Conservation (phyloP, 2,797 vertebrate species). For the Lacerta agilis region DNA sequence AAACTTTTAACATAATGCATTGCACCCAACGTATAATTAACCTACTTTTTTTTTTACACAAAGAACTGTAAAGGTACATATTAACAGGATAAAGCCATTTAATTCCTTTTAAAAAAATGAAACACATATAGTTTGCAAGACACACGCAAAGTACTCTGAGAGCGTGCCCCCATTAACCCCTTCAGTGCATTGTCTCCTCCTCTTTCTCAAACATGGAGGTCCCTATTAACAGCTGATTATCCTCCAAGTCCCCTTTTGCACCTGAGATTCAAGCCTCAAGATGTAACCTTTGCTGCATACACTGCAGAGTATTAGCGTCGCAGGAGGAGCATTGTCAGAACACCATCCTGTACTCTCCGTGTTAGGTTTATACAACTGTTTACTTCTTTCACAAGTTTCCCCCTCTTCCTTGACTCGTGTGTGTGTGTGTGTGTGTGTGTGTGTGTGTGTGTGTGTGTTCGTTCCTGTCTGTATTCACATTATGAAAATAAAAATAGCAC, state of each 20-base stretch:
- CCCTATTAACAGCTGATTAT: constrained; percentile 73
- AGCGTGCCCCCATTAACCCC: constrained; percentile 79
- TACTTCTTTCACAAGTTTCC: background rate
- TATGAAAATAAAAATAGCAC: constrained; percentile 92
- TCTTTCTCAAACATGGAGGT: constrained; percentile 84
- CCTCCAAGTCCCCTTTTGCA: constrained; percentile 83
- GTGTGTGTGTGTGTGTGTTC: constrained; percentile 8
- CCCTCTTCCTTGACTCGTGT: background rate
- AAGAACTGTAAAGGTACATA: constrained; percentile 77
- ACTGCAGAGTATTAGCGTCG: constrained; percentile 81
- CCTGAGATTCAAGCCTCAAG: constrained; percentile 85
- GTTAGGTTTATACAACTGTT: constrained; percentile 61
- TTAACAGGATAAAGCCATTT: constrained; percentile 85
- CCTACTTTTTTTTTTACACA: constrained; percentile 91
- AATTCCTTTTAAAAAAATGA: constrained; percentile 80
- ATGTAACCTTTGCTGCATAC: constrained; percentile 70
- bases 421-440: background rate
- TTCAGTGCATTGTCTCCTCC: constrained; percentile 89
- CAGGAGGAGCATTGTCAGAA: constrained; percentile 63
- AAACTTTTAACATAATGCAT: constrained; percentile 86
- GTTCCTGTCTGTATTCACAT: constrained; percentile 91
- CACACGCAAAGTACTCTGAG: constrained; percentile 82
- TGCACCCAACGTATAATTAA: constrained; percentile 89
- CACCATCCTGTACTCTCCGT: background rate
- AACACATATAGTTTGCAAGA: constrained; percentile 83